Conservation (phyloP, 2,797 vertebrate genomes). For the Peromyscus eremicus region DNA sequence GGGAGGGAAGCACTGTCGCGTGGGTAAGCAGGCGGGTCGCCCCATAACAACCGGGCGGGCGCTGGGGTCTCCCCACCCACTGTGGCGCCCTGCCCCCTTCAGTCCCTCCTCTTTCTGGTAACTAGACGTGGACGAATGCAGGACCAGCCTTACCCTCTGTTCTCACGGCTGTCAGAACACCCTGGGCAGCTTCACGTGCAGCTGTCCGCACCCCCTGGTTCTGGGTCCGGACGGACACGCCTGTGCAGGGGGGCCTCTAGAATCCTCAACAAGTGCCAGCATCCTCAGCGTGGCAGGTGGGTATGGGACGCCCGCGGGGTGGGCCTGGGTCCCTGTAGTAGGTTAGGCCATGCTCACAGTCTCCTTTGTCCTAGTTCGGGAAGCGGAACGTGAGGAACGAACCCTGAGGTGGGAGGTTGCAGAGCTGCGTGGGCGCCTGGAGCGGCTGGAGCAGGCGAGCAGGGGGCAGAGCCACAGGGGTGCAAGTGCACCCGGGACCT, state of each 20-base stretch:
- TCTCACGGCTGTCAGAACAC: constrained; percentile 84
- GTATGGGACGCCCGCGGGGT: rapidly evolving
- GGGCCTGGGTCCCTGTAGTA: neutral
- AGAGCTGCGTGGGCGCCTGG: constrained; percentile 75
- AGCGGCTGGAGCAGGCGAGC: constrained; percentile 82
- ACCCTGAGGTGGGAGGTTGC: constrained; percentile 64
- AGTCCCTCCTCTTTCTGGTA: neutral
- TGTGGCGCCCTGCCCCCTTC: neutral
- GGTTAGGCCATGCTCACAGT: rapidly evolving
- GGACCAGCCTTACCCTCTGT: constrained; percentile 68
- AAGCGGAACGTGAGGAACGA: neutral
- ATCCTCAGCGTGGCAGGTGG: constrained; percentile 72
- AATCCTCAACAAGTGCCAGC: constrained; percentile 66
- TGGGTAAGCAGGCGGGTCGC: constrained; percentile 80
- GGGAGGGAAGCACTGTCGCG: constrained; percentile 86
- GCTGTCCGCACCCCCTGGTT: constrained; percentile 76
- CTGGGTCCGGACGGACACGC: constrained; percentile 75
- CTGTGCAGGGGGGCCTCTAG: constrained; percentile 51
- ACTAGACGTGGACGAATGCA: constrained; percentile 86
- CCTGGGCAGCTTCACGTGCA: constrained; percentile 83
- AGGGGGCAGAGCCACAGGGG: neutral
- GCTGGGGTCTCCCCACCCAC: neutral
- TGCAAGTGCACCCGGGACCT: neutral
- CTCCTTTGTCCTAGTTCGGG: constrained; percentile 68
- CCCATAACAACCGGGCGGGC: rapidly evolving